Evolutionary conservation across 2,113 vertebrate genomes (phyloP).

Genomic region (Hydropotes inermis): DNA sequence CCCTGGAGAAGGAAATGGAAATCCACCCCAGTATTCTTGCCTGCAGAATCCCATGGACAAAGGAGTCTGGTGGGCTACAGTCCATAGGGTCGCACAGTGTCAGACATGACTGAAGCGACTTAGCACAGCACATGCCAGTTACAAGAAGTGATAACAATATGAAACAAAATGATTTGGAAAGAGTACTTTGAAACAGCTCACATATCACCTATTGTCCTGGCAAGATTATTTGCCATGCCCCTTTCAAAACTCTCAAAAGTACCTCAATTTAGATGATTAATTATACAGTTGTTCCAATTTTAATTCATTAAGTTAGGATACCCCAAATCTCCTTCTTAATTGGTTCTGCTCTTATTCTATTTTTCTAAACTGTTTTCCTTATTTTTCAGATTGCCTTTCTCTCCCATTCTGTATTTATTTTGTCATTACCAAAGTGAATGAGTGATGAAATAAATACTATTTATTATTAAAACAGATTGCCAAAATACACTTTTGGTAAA

Average conservation of each 20-base stretch:
- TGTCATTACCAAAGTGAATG: not conserved
- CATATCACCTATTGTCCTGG: not conserved
- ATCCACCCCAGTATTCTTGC: not conserved
- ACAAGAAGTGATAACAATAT: not conserved
- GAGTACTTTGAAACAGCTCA: not conserved
- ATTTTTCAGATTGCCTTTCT: not conserved
- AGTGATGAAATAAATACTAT: not conserved
- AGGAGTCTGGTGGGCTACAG: not conserved
- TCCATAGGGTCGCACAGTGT: not conserved
- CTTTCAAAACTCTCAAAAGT: not conserved
- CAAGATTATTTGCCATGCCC: not conserved
- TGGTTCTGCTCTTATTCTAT: not conserved
- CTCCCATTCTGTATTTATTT: not conserved
- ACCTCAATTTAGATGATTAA: not conserved
- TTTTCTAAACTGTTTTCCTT: constrained; percentile 3
- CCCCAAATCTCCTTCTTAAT: not conserved
- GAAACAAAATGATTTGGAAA: not conserved
- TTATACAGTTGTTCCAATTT: not conserved
- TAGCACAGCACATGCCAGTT: not conserved
- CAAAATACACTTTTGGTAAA: not conserved
- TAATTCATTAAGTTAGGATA: not conserved
- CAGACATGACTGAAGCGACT: not conserved
- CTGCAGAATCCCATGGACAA: not conserved
- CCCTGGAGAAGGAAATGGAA: not conserved
- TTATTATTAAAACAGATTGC: not conserved